Evolutionary conservation across 2,888 invertebrate genomes (phyloP).

Genomic region (Mylabris sibirica): DNA sequence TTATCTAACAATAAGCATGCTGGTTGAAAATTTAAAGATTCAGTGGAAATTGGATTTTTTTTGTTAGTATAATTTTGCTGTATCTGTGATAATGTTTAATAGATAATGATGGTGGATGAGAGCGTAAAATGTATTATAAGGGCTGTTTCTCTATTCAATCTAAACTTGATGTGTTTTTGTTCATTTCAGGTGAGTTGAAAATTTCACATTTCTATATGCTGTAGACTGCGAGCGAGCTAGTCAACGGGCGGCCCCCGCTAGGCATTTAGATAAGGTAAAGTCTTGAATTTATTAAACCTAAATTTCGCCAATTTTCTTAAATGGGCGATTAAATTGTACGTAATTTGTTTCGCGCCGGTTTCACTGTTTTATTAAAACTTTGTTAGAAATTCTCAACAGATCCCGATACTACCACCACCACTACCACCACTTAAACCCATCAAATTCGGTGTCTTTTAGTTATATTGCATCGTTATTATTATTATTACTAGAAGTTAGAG

Average conservation of each 20-base stretch:
- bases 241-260: conserved; percentile 47
- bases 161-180: conserved; percentile 44
- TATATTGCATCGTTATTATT: conserved; percentile 35
- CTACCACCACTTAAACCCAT: neutral
- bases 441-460: neutral
- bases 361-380: conserved; percentile 58
- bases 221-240: conserved; percentile 26
- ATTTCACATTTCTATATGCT: conserved; percentile 7
- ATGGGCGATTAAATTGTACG: conserved; percentile 61
- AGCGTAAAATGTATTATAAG: neutral
- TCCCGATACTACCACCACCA: conserved; percentile 37
- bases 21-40: neutral
- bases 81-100: neutral
- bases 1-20: neutral
- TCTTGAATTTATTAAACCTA: conserved; percentile 60
- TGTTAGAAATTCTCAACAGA: conserved; percentile 54
- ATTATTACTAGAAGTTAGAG: conserved; percentile 29
- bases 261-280: conserved; percentile 60
- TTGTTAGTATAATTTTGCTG: neutral
- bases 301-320: conserved; percentile 62
- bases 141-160: conserved; percentile 18
- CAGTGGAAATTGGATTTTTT: neutral
- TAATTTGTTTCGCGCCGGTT: conserved; percentile 60
- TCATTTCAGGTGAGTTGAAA: conserved; percentile 55
- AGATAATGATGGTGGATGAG: neutral